These are phyloP conservation scores for Darevskia mixta DNA, from an alignment of 2,797 vertebrate genomes.

Conservation along the genomic window DNA sequence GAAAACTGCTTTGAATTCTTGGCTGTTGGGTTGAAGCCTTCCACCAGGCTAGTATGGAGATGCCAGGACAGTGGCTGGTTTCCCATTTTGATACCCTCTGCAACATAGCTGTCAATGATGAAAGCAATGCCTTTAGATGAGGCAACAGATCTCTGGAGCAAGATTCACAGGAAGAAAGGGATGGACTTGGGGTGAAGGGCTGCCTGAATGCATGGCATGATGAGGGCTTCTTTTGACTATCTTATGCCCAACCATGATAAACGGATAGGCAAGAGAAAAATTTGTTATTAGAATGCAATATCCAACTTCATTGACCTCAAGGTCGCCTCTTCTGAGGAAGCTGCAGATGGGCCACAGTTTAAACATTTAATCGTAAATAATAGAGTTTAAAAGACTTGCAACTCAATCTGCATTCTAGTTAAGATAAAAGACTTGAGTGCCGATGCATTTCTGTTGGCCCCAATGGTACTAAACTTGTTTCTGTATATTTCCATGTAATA, in stretches of 20 bases:
- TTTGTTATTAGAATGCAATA: not conserved
- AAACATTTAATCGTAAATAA: conserved; percentile 22
- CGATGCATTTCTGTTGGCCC: not conserved
- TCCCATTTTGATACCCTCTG: not conserved
- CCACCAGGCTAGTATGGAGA: not conserved
- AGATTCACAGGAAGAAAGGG: not conserved
- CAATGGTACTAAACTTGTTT: not conserved
- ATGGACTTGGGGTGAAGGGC: not conserved
- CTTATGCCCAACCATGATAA: not conserved
- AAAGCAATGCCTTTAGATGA: not conserved
- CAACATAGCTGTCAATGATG: not conserved
- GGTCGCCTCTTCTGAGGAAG: not conserved
- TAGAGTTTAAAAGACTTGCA: not conserved
- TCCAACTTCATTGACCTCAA: not conserved
- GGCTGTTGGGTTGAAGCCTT: not conserved
- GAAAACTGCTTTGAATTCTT: not conserved
- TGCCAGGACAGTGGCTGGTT: too few relatives aligned
- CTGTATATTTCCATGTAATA: not conserved
- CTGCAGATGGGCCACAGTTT: not conserved
- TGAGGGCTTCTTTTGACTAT: not conserved
- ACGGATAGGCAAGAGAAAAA: not conserved
- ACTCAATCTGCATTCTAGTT: not conserved
- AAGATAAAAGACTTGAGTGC: not conserved
- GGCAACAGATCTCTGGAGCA: not conserved
- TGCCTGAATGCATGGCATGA: not conserved